A percentile compares a stretch with the other conserved stretches of the same genome.
Conservation (phyloP, 92 coral and sea anemone species). For the Heliopora coerulea region DNA sequence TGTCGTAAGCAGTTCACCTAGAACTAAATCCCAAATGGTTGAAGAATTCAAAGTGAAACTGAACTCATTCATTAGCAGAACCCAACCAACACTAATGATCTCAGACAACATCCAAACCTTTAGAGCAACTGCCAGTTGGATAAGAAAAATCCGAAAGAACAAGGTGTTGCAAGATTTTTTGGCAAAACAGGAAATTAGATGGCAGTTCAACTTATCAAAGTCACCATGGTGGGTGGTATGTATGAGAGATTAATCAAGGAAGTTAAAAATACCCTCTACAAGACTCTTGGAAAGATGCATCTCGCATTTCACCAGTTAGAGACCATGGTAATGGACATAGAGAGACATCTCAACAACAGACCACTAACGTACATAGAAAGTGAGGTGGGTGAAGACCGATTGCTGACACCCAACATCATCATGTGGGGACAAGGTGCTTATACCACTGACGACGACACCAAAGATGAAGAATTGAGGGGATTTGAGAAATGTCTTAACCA, state of each 20-base stretch:
- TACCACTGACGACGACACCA: conserved; percentile 15
- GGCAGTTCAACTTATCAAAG: conserved; percentile 41
- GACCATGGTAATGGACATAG: conserved; percentile 55
- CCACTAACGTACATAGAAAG: conserved; percentile 59
- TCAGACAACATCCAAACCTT: conserved; percentile 28
- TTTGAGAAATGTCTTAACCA: neutral
- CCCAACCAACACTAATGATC: conserved; percentile 22
- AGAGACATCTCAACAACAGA: conserved; percentile 54
- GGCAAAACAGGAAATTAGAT: conserved; percentile 8
- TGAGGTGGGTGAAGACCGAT: conserved; percentile 54
- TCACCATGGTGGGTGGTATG: conserved; percentile 54
- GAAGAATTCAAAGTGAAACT: conserved; percentile 35
- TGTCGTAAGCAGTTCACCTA: conserved; percentile 8
- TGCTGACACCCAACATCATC: conserved; percentile 47
- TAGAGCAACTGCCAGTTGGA: conserved; percentile 35
- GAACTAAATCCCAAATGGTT: conserved; percentile 43
- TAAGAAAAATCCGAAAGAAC: conserved; percentile 6
- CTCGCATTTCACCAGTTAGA: conserved; percentile 42
- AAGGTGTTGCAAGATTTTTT: conserved; percentile 28
- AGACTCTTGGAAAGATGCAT: conserved; percentile 55
- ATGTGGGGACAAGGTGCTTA: conserved; percentile 42
- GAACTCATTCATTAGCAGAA: conserved; percentile 28
- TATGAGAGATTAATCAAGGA: conserved; percentile 58
- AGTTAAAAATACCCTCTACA: conserved; percentile 57
- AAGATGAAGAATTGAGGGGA: conserved; percentile 17